Percentiles rank a stretch among this genome's conserved stretches.
phyloP scores from a whole-genome alignment of 1,140 invertebrate species.

The Platyscapa corneri region DNA sequence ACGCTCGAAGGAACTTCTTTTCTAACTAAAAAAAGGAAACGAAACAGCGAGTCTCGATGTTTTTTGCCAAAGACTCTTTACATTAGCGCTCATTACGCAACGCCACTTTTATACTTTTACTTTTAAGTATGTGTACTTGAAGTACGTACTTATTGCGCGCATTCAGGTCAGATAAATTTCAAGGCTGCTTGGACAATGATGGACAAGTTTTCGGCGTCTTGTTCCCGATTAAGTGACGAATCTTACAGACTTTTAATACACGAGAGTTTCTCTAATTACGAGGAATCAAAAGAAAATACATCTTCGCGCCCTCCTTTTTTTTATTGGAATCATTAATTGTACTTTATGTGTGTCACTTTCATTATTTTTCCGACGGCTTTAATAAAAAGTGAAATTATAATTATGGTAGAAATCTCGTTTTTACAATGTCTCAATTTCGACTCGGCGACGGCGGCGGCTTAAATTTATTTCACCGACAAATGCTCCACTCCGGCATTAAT shows the following conservation, averaged over 20 bases:
- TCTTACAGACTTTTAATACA: neutral
- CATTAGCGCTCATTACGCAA: neutral
- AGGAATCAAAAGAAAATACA: neutral
- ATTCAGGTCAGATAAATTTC: slow-evolving; percentile 37
- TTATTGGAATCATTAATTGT: neutral
- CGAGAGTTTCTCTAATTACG: slow-evolving; percentile 5
- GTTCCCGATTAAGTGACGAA: neutral
- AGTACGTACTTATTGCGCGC: neutral
- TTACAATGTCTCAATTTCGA: neutral
- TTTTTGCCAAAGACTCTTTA: slow-evolving; percentile 2
- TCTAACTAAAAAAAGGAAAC: neutral
- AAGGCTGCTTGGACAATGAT: slow-evolving; percentile 28
- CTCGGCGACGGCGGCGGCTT: too few species aligned
- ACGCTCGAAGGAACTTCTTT: neutral
- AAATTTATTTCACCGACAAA: neutral
- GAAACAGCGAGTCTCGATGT: neutral
- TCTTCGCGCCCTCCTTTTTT: neutral
- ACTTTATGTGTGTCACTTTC: slow-evolving; percentile 1
- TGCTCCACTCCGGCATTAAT: too few species aligned
- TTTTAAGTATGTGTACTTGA: slow-evolving; percentile 40
- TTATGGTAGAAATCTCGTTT: neutral
- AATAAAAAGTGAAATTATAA: neutral
- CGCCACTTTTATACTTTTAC: neutral
- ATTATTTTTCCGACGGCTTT: neutral
- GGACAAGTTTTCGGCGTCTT: neutral